These are phyloP conservation scores for Chymomyza amoena DNA, from an alignment of 2,888 invertebrate genomes.

Conservation along the genomic window DNA sequence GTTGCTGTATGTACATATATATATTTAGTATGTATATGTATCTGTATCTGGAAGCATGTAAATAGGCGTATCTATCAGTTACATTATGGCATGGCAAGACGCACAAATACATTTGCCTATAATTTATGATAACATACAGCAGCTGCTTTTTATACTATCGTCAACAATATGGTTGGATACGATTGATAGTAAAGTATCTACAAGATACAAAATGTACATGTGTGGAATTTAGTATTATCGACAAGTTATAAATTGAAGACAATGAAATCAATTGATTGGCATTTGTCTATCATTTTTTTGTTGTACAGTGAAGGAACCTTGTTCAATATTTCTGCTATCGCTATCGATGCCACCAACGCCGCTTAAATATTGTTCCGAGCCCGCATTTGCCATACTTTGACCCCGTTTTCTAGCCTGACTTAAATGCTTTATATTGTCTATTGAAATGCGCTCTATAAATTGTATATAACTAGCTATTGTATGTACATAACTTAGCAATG, in stretches of 20 bases:
- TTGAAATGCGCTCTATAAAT: constrained; percentile 27
- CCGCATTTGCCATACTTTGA: constrained; percentile 59
- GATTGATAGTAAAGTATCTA: constrained; percentile 3
- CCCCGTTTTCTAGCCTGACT: constrained; percentile 47
- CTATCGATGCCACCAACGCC: background rate
- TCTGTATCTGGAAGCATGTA: constrained; percentile 24
- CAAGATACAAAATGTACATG: background rate
- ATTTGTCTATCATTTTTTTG: constrained; percentile 41
- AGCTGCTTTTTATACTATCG: background rate
- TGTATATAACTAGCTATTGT: background rate
- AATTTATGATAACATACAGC: constrained; percentile 36
- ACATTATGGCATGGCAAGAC: constrained; percentile 18
- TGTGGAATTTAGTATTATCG: constrained; percentile 61
- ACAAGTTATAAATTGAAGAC: constrained; percentile 71
- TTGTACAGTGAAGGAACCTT: background rate
- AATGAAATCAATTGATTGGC: constrained; percentile 72
- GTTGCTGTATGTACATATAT: constrained; percentile 15
- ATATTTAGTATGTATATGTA: background rate
- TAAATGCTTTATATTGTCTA: constrained; percentile 19
- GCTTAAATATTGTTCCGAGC: constrained; percentile 21
- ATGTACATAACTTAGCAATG: constrained; percentile 13
- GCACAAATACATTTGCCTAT: constrained; percentile 25
- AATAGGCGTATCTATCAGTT: constrained; percentile 41
- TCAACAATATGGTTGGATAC: background rate
- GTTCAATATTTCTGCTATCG: background rate